A percentile compares a stretch with the other conserved stretches of the same genome.
Conservation (phyloP, 2,113 vertebrate genomes). For the Spheniscus mendiculus region DNA sequence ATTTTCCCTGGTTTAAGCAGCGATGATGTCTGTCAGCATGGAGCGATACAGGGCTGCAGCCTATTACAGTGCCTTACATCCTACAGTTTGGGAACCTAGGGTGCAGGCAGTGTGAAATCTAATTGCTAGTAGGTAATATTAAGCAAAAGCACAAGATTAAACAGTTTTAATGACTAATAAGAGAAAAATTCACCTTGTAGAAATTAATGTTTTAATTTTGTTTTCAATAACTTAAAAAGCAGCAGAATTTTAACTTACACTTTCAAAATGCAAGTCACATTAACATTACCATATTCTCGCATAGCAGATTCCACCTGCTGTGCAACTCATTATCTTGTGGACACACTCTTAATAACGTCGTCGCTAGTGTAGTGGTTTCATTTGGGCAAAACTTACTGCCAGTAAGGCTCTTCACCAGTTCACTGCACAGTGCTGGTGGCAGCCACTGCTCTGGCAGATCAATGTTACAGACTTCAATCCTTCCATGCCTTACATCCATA, state of each 20-base stretch:
- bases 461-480: constrained; percentile 79
- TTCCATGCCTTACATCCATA: constrained; percentile 84
- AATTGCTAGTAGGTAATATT: not conserved
- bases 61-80: not conserved
- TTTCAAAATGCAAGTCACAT: constrained; percentile 77
- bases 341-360: constrained; percentile 66
- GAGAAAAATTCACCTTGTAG: not conserved
- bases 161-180: not conserved
- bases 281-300: constrained; percentile 77
- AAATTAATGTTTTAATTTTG: constrained; percentile 19
- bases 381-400: constrained; percentile 85
- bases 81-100: not conserved
- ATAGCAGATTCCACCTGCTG: constrained; percentile 77
- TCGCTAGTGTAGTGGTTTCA: constrained; percentile 11
- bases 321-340: constrained; percentile 61
- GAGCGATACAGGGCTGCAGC: not conserved
- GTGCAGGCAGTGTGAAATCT: not conserved
- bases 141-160: not conserved
- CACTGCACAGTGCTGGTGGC: constrained; percentile 64
- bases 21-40: not conserved
- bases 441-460: constrained; percentile 81
- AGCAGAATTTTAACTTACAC: not conserved
- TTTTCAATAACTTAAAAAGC: not conserved
- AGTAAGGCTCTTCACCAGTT: constrained; percentile 73
- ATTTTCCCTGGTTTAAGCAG: not conserved